Conservation (phyloP, 1,140 invertebrate species). For the Ericerus pela region DNA sequence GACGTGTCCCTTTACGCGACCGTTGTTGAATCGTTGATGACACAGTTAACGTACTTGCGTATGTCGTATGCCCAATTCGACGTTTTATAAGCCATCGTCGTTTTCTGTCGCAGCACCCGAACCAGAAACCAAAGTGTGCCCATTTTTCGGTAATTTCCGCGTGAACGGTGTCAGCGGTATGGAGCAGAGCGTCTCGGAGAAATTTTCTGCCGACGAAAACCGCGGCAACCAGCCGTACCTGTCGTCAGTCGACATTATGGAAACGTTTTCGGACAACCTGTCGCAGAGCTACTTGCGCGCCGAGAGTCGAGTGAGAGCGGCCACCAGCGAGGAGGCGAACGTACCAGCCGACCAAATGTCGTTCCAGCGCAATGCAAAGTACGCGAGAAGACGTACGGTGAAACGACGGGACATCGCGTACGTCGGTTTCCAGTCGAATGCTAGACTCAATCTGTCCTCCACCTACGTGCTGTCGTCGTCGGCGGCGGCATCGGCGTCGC, state of each 20-base stretch:
- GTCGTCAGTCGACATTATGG: conserved; percentile 4
- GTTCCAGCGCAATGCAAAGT: neutral
- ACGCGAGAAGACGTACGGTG: neutral
- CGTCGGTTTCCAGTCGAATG: neutral
- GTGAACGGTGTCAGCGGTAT: conserved; percentile 3
- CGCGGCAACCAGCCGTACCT: neutral
- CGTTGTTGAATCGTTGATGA: no score
- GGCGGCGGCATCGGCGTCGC: neutral
- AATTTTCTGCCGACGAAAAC: neutral
- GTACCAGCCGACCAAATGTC: neutral
- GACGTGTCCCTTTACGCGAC: no score
- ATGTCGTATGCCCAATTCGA: no score
- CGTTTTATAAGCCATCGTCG: no score
- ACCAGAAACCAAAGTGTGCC: conserved; percentile 5
- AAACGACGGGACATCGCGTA: neutral
- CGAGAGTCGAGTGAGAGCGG: neutral
- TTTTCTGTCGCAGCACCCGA: neutral
- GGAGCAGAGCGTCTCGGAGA: conserved; percentile 5
- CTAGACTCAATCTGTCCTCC: no score
- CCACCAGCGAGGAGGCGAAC: neutral
- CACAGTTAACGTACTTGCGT: no score
- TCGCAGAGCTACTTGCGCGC: neutral
- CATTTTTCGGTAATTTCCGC: conserved; percentile 6
- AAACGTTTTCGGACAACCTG: conserved; percentile 2
- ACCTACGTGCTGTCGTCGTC: neutral